Evolutionary conservation across 1,140 invertebrate genomes (phyloP), one percentile per base, ranked within the genome.

Genomic region (Drosophila aff.): DNA sequence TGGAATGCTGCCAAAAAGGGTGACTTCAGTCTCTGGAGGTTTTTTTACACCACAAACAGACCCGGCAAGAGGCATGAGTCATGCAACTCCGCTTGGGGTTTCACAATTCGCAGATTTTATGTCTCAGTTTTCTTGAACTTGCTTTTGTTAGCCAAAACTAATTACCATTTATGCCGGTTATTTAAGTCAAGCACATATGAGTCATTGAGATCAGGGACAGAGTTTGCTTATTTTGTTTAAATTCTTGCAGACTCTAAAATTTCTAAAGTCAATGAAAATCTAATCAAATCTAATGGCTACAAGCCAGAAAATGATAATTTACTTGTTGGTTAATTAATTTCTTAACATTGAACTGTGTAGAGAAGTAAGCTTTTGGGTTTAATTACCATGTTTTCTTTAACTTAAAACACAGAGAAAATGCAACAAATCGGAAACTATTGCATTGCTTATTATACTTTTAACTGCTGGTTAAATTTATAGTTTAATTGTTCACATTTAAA

Each of bases 61-160:
- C 31, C 40, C 18, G 28, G 31, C 13, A 38, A 60, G 33, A 46
- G 31, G 23, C 10, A 43, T 66, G 64, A 66, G 31, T 66, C 64
- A 66, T 66, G 21, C 33, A 38, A 55, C 33, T 55, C 18, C 52
- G 15, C 53, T 55, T 23, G 33, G 53, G 53, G 53, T 55, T 55
- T 40, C 33, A 55, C 52, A 23, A 38, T 23, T 55, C 53, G 53
- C 53, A 55, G 33, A 55, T 55, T 55, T 55, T 23, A 18, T 38
- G 33, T 55, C 52, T 55, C 52, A 55, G 33, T 55, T 38, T 38
- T 55, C 53, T 55, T 55, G 53, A 55, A 55, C 53, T 55, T 40
- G 53, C 33, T 40, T 55, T 26, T 40, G 33, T 38, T 40, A 55
- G 33, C 53, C 23, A 40, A 55, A 55, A 55, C 33, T 55, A 55